Base-by-base conservation (phyloP, 2,797 vertebrate genomes). In the Tenualosa thibaudeaui region DNA sequence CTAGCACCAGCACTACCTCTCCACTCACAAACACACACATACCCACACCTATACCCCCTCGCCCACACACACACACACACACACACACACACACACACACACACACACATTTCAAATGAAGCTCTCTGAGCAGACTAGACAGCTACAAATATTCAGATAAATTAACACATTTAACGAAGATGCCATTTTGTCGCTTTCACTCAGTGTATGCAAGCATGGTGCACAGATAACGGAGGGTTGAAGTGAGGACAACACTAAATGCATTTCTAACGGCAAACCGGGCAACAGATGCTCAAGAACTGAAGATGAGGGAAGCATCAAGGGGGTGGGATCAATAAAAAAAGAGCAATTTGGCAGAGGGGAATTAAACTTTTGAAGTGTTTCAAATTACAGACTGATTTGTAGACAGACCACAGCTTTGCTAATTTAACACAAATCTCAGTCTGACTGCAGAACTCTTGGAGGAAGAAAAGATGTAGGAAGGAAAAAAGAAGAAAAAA, bases 61-160 rank as follows among this genome's bases (percentile, higher is more conserved):
- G 31, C 31, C 31, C 31, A 31, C 31, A 31, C 1, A 31, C 31
- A 31, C 31, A 31, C 31, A 81, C 19, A 58, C 31, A 19, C 65
- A 81, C 53, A 71, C 83, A 83, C 17, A 49, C 86, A 50, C 83
- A 83, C 81, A 22, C 54, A 56, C 58, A 60, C 24, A 10, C 24
- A 31, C 24, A 68, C 62, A n/a, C 62, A 65, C 6, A 65, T 9
- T 24, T 65, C 62, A 65, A 26, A 24, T 10, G n/a, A 65, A 9
- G 24, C 24, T 13, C 62, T 65, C 62, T 65, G 24, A 65, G 24
- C 62, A 71, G 65, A 71, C 65, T 40, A 13, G 65, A 12, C 31
- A 5, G 62, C 26, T 31, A 71, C 5, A 40, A 71, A 40, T 12
- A 71, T 71, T 40, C 24, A 40, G 17, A 3, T 75, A 40, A 40